phyloP scores from a whole-genome alignment of 2,797 vertebrate species.

The Rhabdophis nuchalis region DNA sequence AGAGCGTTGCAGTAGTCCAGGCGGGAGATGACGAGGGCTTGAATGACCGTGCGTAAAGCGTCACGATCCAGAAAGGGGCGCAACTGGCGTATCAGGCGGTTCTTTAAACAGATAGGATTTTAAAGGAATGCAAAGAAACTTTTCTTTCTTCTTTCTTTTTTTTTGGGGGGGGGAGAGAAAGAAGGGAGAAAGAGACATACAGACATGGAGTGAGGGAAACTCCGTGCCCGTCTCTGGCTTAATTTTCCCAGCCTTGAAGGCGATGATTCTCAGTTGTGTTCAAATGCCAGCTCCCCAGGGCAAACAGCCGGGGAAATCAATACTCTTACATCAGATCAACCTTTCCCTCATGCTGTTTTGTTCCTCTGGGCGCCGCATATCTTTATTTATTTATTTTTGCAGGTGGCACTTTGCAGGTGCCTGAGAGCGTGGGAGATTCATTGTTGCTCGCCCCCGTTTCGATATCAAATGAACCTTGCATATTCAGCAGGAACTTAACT shows the following conservation, averaged over 20 bases:
- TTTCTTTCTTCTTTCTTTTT: background rate
- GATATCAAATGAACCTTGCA: slow-evolving; percentile 56
- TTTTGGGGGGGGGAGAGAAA: background rate
- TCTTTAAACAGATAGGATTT: background rate
- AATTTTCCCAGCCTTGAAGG: background rate
- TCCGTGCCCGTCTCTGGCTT: background rate
- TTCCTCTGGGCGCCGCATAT: slow-evolving; percentile 23
- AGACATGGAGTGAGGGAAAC: background rate
- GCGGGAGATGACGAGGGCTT: too few species aligned
- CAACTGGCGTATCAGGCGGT: too few species aligned
- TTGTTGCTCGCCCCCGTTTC: slow-evolving; percentile 42
- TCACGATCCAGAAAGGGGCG: too few species aligned
- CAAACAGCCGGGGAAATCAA: slow-evolving; percentile 32
- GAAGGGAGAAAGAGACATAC: background rate
- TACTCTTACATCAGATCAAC: background rate
- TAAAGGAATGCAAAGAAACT: background rate
- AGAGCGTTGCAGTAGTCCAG: too few species aligned
- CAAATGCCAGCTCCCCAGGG: background rate
- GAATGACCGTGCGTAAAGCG: too few species aligned
- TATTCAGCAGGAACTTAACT: slow-evolving; percentile 39
- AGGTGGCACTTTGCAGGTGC: slow-evolving; percentile 38
- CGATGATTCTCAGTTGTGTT: background rate
- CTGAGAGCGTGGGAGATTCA: slow-evolving; percentile 53
- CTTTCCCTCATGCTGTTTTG: slow-evolving; percentile 27
- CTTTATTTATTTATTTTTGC: slow-evolving; percentile 3